Conservation (phyloP, 2,797 vertebrate species). For the Alectoris magna region DNA sequence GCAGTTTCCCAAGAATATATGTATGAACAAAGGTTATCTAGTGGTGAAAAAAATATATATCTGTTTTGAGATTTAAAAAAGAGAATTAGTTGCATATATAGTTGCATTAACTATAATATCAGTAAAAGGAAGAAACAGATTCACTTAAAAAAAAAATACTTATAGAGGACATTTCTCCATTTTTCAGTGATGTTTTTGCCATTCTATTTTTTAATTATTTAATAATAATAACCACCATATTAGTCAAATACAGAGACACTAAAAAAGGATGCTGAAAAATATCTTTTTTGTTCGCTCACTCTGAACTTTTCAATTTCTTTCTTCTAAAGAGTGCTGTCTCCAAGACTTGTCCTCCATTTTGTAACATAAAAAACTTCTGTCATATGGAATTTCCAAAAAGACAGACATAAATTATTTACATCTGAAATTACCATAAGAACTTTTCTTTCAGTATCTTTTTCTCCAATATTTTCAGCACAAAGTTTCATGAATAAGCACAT, state of each 20-base stretch:
- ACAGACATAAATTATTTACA: slow-evolving; percentile 49
- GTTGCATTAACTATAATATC: not conserved
- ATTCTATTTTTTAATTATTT: not conserved
- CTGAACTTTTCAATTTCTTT: not conserved
- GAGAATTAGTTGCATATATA: not conserved
- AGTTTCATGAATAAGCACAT: slow-evolving; percentile 36
- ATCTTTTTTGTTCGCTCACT: not conserved
- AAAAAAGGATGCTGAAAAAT: not conserved
- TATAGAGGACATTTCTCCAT: not conserved
- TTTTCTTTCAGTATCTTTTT: not conserved
- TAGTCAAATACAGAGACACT: not conserved
- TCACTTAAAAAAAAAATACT: accelerated
- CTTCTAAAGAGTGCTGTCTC: not conserved
- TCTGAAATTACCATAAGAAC: slow-evolving; percentile 12
- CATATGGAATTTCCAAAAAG: slow-evolving; percentile 32
- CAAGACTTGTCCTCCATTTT: not conserved
- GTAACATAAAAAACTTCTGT: slow-evolving; percentile 38
- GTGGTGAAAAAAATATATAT: not conserved
- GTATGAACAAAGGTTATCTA: not conserved
- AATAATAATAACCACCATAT: not conserved
- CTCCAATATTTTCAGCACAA: slow-evolving; percentile 6
- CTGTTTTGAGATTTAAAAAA: not conserved
- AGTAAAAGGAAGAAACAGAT: not conserved
- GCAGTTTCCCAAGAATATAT: not conserved
- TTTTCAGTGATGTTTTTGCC: not conserved